Base-by-base conservation (phyloP, 2,888 invertebrate genomes). In the Auanema freiburgensis region DNA sequence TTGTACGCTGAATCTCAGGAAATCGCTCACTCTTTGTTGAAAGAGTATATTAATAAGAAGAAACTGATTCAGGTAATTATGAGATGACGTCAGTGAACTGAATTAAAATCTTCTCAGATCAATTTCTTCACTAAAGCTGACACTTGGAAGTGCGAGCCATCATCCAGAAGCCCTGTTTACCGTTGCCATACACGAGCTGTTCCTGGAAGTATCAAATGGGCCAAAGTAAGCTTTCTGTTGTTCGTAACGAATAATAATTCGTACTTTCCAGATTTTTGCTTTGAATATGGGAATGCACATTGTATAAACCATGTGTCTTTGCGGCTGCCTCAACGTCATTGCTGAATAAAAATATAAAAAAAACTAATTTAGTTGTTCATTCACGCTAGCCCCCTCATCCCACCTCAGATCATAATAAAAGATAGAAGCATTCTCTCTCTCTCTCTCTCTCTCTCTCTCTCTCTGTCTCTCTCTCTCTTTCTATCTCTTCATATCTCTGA, bases 121-220 rank as follows among this genome's bases (percentile, higher is more conserved):
- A 72, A 66, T 24, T 55, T 80, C 50, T 79, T 78, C 64, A 61
- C 75, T 11, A 63, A 68, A 14, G 58, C 65, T 53, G 71, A 67
- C 25, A 69, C 76, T 44, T 81, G 79, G 79, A 69, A 70, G 46
- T 67, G 71, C 49, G 61, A 62, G 40, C 71, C 72, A 40, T 44
- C 49, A 1, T 57, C 65, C 41, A 64, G 65, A 41, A 69, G 80
- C n/a, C 51, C 67, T 18, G 79, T 82, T 25, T 71, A 77, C 59
- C 74, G 82, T 49, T 63, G 79, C 52, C 82, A 82, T 65, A 81
- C 82, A 12, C 71, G 82, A 12, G 72, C 76, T 12, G 77, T 82
- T 21, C 82, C 82, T 10, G 71, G 75, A n/a, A 69, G 71, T 51
- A 64, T 82, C 57, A 79, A 82, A 64, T 82, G 80, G 78, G 66